Evolutionary conservation across 2,113 vertebrate species (phyloP).

Genomic region (Calidris pygmaea): DNA sequence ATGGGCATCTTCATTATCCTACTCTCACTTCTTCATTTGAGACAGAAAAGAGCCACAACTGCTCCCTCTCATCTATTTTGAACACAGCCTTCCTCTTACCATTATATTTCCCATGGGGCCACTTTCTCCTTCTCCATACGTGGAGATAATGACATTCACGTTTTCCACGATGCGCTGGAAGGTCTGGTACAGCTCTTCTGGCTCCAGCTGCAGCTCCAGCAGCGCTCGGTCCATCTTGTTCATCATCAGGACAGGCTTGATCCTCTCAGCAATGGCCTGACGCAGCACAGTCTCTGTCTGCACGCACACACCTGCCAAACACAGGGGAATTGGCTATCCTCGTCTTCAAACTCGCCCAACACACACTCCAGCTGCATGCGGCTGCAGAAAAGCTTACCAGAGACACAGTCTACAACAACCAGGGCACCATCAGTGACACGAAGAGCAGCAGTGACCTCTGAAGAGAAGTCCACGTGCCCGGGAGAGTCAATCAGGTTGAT

Average conservation of each 20-base stretch:
- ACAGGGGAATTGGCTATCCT: background rate
- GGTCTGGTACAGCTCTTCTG: slow-evolving; percentile 91
- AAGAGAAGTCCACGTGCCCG: slow-evolving; percentile 96
- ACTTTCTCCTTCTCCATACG: slow-evolving; percentile 89
- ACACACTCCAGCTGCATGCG: accelerated
- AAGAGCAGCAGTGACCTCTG: slow-evolving; percentile 94
- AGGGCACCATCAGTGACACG: slow-evolving; percentile 95
- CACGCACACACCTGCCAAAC: slow-evolving; percentile 86
- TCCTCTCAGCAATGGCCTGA: slow-evolving; percentile 92
- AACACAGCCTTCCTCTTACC: slow-evolving; percentile 69
- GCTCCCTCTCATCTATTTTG: accelerated
- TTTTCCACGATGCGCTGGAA: slow-evolving; percentile 97
- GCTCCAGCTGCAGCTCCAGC: slow-evolving; percentile 91
- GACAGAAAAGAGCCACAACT: accelerated
- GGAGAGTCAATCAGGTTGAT: slow-evolving; percentile 97
- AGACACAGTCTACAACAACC: slow-evolving; percentile 96
- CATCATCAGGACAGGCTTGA: slow-evolving; percentile 98
- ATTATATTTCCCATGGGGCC: slow-evolving; percentile 95
- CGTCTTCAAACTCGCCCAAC: accelerated
- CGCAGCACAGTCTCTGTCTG: slow-evolving; percentile 96
- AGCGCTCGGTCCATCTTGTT: slow-evolving; percentile 98
- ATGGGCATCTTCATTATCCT: accelerated
- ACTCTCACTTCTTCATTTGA: background rate
- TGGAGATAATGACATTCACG: slow-evolving; percentile 93
- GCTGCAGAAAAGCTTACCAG: slow-evolving; percentile 77